phyloP scores from a whole-genome alignment of 2,888 invertebrate species.

The Nemapogon koenigi region DNA sequence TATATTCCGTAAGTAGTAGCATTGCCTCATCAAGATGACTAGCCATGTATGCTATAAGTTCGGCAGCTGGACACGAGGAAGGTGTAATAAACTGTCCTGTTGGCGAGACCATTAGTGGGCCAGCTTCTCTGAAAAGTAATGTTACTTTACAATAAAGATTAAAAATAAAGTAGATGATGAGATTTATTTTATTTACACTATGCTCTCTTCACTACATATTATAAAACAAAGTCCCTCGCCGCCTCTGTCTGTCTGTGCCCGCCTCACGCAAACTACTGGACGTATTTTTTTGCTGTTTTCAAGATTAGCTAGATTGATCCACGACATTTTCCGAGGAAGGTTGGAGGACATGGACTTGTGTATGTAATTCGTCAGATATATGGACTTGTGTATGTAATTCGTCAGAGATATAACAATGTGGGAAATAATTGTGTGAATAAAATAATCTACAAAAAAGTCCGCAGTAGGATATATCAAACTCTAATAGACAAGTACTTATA shows the following conservation, averaged over 20 bases:
- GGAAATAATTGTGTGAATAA: too few species aligned
- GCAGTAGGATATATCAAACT: too few species aligned
- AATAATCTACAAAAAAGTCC: too few species aligned
- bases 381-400: too few species aligned
- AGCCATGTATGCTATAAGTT: constrained; percentile 84
- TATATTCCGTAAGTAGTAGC: constrained; percentile 73
- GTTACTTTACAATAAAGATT: constrained; percentile 8
- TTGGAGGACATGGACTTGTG: too few species aligned
- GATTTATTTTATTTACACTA: neutral
- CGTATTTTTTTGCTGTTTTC: constrained; percentile 3
- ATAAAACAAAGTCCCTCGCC: too few species aligned
- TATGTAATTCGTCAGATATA: too few species aligned
- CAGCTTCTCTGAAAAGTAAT: constrained; percentile 76
- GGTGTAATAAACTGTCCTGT: constrained; percentile 94
- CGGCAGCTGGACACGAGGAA: constrained; percentile 86
- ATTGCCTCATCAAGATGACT: constrained; percentile 79
- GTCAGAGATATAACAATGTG: too few species aligned
- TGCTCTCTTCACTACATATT: too few species aligned
- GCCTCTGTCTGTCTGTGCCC: too few species aligned
- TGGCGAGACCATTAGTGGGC: constrained; percentile 91
- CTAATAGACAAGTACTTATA: too few species aligned
- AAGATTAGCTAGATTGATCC: neutral
- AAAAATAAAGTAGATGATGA: neutral
- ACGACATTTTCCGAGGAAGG: too few species aligned
- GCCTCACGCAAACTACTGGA: constrained; percentile 16